These are phyloP conservation scores for Chaitophorus viminalis DNA, from an alignment of 2,888 invertebrate genomes.

Conservation along the genomic window DNA sequence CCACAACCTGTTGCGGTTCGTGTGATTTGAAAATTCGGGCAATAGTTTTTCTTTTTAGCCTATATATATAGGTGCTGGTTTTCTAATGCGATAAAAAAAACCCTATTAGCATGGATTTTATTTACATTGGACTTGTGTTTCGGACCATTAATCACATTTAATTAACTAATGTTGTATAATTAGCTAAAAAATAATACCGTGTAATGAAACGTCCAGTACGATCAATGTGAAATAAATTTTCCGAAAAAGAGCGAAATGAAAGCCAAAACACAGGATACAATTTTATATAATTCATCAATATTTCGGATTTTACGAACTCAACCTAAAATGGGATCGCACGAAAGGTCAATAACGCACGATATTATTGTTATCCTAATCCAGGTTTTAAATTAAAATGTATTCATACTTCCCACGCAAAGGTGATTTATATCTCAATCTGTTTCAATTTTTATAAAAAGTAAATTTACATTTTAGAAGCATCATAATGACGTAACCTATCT, in stretches of 20 bases:
- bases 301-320: background rate
- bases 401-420: too few species aligned
- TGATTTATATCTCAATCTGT: too few species aligned
- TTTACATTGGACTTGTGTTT: conserved; percentile 23
- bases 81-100: conserved; percentile 23
- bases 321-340: too few species aligned
- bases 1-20: background rate
- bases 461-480: too few species aligned
- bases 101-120: conserved; percentile 10
- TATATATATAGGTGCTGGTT: too few species aligned
- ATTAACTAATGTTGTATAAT: conserved; percentile 31
- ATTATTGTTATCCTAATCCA: too few species aligned
- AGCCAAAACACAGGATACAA: background rate
- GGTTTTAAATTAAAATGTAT: too few species aligned
- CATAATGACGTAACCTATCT: too few species aligned
- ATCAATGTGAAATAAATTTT: conserved; percentile 20
- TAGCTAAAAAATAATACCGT: background rate
- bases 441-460: too few species aligned
- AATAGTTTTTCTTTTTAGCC: background rate
- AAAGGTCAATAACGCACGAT: too few species aligned
- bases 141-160: conserved; percentile 41
- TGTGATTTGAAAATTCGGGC: background rate
- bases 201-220: background rate
- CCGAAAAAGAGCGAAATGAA: conserved; percentile 10
- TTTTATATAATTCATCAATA: conserved; percentile 8